phyloP scores from a whole-genome alignment of 2,888 invertebrate species.

The Rhorus exstirpatorius region DNA sequence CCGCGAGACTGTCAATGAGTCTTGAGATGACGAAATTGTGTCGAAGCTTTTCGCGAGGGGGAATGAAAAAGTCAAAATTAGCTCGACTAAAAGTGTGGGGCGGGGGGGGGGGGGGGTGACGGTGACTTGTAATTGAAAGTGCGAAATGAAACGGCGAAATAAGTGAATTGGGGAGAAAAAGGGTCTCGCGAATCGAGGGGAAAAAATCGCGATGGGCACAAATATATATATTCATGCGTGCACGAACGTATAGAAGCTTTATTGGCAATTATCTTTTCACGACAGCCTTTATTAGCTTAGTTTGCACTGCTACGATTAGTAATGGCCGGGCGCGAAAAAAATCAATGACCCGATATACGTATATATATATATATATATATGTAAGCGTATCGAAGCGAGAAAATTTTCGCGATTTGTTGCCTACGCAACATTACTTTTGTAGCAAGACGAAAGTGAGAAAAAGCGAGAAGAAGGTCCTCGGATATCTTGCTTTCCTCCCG shows the following conservation, averaged over 20 bases:
- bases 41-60: neutral
- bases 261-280: slow-evolving; percentile 61
- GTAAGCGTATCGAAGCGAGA: slow-evolving; percentile 39
- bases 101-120: neutral
- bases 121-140: slow-evolving; percentile 25
- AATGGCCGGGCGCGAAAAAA: slow-evolving; percentile 11
- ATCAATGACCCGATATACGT: slow-evolving; percentile 7
- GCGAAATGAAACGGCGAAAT: slow-evolving; percentile 30
- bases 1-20: neutral
- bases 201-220: neutral
- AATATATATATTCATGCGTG: slow-evolving; percentile 15
- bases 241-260: slow-evolving; percentile 3
- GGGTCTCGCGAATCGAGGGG: slow-evolving; percentile 30
- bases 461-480: slow-evolving; percentile 20
- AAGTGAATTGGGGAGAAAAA: slow-evolving; percentile 36
- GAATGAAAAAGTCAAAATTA: slow-evolving; percentile 10
- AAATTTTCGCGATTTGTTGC: slow-evolving; percentile 38
- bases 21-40: slow-evolving; percentile 3
- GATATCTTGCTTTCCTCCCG: slow-evolving; percentile 15
- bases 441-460: slow-evolving; percentile 1
- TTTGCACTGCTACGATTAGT: slow-evolving; percentile 32
- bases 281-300: slow-evolving; percentile 62
- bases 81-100: slow-evolving; percentile 11
- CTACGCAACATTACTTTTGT: slow-evolving; percentile 14
- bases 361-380: no score